Percentiles rank a stretch among this genome's conserved stretches.
Evolutionary conservation across 2,888 invertebrate species (phyloP).

Genomic region (Agrochola circellaris): DNA sequence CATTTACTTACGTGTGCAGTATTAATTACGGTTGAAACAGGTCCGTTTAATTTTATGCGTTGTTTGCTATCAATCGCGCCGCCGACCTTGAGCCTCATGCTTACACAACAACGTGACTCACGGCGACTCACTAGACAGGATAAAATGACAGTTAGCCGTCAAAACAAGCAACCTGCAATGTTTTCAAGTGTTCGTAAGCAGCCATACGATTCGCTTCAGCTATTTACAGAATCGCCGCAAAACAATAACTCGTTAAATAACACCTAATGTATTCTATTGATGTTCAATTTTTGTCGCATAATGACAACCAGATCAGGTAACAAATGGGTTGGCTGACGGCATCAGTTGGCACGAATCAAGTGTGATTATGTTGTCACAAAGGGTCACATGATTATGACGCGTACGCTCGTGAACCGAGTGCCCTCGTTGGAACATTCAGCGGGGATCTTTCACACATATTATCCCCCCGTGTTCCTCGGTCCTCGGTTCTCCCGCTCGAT

Average conservation of each 20-base stretch:
- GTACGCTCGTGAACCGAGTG: constrained; percentile 74
- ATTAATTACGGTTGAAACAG: constrained; percentile 54
- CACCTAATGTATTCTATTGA: constrained; percentile 50
- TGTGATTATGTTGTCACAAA: constrained; percentile 69
- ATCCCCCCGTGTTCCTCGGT: constrained; percentile 59
- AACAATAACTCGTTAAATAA: constrained; percentile 41
- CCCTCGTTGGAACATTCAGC: constrained; percentile 71
- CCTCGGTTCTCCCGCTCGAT: constrained; percentile 60
- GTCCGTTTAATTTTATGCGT: constrained; percentile 55
- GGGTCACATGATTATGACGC: constrained; percentile 78
- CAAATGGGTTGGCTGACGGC: constrained; percentile 71
- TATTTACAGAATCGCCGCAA: constrained; percentile 31
- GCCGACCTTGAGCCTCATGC: constrained; percentile 71
- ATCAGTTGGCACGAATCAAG: constrained; percentile 76
- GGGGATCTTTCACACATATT: constrained; percentile 70
- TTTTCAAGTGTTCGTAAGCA: constrained; percentile 52
- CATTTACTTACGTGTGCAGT: constrained; percentile 56
- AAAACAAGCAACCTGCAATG: constrained; percentile 72
- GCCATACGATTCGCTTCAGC: constrained; percentile 37
- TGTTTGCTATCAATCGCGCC: constrained; percentile 65
- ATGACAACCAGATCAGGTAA: constrained; percentile 58
- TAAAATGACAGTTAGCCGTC: constrained; percentile 72
- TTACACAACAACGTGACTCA: constrained; percentile 75
- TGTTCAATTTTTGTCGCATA: constrained; percentile 53
- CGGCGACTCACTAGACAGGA: constrained; percentile 71